Evolutionary conservation across 2,113 vertebrate genomes (phyloP), one percentile per base, ranked within the genome.

Genomic region (Xenus cinereus): DNA sequence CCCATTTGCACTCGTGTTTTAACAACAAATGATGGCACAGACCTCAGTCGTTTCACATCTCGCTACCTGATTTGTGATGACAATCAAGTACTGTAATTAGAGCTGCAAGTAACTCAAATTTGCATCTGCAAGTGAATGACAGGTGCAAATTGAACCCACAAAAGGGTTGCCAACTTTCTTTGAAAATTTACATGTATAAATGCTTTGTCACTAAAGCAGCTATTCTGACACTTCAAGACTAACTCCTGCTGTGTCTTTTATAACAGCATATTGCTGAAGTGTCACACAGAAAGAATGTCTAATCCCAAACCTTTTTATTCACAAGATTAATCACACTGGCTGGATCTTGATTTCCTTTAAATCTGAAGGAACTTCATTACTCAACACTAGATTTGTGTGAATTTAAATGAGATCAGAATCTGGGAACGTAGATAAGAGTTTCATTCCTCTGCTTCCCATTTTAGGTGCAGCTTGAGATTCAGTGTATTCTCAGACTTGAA

Each of bases 1-100:
- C 89, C 73, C 78, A 87, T 90, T 87, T 94, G 89, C 71, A 90
- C 80, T 90, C 71, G 1, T 82, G 89, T 97, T 95, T 95, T 78
- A 93, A 80, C 89, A 96, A 95, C 89, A 94, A 87, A 94, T 3
- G 71, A 79, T 22, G 53, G 89, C 89, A 94, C 41, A 96, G 86
- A 60, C 54, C 67, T 94, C 74, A 60, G 81, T 43, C 26, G 1
- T 89, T 94, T 94, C 91, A 68, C 75, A 89, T 96, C 94, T 93
- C 73, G 45, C 84, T 92, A 94, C 93, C 94, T 87, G 91, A 93
- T 91, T 89, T 90, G 88, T 56, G 93, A 95, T 92, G 85, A 96
- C 95, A 96, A 97, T 92, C 94, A 92, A 93, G 77, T 18, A 68
- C 73, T 75, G 85, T 94, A 96, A 95, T 95, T 96, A 97, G 91